Conservation (phyloP, 2,113 vertebrate species). For the Chamaea fasciata region DNA sequence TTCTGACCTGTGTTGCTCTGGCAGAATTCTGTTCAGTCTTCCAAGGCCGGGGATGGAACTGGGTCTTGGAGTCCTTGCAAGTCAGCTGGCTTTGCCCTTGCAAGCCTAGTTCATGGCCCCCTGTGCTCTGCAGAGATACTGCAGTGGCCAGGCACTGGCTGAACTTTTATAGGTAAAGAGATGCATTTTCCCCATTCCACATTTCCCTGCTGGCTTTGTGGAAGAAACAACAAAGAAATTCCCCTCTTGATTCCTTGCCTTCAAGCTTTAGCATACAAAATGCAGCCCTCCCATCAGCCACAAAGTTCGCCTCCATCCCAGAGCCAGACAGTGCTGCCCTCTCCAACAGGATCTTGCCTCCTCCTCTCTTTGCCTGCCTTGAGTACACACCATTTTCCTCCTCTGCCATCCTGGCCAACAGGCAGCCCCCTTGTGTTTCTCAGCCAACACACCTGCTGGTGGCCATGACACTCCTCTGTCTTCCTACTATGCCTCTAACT, state of each 20-base stretch:
- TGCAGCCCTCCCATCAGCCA: not conserved
- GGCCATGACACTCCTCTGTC: not conserved
- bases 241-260: not conserved
- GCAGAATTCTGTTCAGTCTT: not conserved
- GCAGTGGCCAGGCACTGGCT: rapidly evolving
- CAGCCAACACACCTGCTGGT: not conserved
- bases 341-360: not conserved
- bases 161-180: not conserved
- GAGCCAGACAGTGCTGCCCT: not conserved
- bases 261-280: not conserved
- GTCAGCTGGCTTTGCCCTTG: not conserved
- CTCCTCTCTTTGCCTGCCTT: not conserved
- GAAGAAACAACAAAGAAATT: not conserved
- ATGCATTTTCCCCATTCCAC: not conserved
- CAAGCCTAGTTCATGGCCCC: not conserved
- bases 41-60: not conserved
- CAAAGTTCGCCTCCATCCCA: not conserved
- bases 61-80: not conserved
- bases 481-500: not conserved
- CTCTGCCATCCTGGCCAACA: not conserved
- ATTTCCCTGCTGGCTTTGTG: not conserved
- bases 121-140: not conserved
- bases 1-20: not conserved
- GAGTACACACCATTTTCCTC: not conserved
- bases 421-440: not conserved